A percentile compares a stretch with the other conserved stretches of the same genome.
Conservation (phyloP, 2,888 invertebrate species). For the Achlya flavicornis region DNA sequence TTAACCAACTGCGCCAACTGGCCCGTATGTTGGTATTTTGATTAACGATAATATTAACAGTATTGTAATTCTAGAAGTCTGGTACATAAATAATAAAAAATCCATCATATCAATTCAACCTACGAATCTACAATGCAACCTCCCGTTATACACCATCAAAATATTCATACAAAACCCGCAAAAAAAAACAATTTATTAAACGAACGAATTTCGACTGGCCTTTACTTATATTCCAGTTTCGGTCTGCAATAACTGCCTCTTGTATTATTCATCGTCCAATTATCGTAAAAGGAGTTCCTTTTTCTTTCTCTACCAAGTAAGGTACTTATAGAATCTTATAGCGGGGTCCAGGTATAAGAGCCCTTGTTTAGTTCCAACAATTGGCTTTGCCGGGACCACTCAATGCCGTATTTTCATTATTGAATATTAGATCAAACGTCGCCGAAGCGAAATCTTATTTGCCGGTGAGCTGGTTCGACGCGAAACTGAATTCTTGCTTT, state of each 20-base stretch:
- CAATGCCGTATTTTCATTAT: conserved; percentile 63
- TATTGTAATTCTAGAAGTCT: no score
- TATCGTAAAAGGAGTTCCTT: conserved; percentile 81
- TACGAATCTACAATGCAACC: no score
- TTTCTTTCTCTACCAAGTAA: conserved; percentile 43
- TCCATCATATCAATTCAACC: no score
- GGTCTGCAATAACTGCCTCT: conserved; percentile 74
- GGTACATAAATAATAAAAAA: no score
- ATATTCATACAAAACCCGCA: background rate
- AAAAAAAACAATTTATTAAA: conserved; percentile 14
- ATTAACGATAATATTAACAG: no score
- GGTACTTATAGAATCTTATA: conserved; percentile 3
- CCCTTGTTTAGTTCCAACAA: conserved; percentile 67
- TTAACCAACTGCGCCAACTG: no score
- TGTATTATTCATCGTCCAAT: conserved; percentile 84
- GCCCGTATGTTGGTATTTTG: no score
- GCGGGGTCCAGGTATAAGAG: conserved; percentile 47
- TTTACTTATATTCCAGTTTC: conserved; percentile 63
- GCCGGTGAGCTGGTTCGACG: conserved; percentile 1
- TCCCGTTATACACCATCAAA: background rate
- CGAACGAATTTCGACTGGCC: conserved; percentile 44
- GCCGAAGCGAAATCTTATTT: conserved; percentile 9
- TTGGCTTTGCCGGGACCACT: conserved; percentile 55
- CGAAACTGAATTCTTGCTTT: background rate
- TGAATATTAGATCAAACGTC: conserved; percentile 69